phyloP scores from a whole-genome alignment of 2,888 invertebrate genomes.

The Cynaeus angustus region DNA sequence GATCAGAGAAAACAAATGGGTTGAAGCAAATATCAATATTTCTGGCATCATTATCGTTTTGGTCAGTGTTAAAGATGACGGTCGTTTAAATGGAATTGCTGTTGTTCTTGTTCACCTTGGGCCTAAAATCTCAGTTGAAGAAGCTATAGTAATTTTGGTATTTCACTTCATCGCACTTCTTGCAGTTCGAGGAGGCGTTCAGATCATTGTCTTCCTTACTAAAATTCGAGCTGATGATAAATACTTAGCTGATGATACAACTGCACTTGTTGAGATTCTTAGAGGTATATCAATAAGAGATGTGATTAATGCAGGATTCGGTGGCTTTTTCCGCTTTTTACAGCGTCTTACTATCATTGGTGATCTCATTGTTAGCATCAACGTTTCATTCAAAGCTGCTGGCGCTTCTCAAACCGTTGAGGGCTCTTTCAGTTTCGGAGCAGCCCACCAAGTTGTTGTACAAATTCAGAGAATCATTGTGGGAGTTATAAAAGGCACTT shows the following conservation, averaged over 20 bases:
- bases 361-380: neutral
- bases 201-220: neutral
- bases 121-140: neutral
- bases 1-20: neutral
- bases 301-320: neutral
- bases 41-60: conserved; percentile 7
- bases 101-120: neutral
- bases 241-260: neutral
- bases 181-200: neutral
- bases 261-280: neutral
- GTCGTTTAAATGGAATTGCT: neutral
- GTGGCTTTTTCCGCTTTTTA: neutral
- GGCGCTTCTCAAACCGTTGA: neutral
- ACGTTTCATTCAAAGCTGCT: neutral
- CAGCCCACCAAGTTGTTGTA: no score
- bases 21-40: neutral
- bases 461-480: no score
- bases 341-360: neutral
- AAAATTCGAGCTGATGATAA: neutral
- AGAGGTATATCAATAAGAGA: neutral
- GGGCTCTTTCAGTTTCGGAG: no score
- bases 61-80: neutral
- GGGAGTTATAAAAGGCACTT: no score
- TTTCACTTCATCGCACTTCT: neutral
- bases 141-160: neutral